phyloP scores from a whole-genome alignment of 1,140 invertebrate species.

The Meteorus sp. region DNA sequence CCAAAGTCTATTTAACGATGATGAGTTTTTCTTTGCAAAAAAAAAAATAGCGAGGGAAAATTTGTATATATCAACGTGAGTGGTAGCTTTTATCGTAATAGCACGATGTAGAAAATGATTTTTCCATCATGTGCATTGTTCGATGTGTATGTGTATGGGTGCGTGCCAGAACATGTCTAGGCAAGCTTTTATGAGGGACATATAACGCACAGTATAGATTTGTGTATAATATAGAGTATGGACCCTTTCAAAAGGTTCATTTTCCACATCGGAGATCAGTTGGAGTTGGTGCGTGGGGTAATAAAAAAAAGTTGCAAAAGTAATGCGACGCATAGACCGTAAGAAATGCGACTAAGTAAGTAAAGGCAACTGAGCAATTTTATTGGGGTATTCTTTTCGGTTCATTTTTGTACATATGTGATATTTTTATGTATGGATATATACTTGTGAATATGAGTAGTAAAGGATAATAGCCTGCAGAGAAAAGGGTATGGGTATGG shows the following conservation, averaged over 20 bases:
- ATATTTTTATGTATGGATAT: too few relatives aligned
- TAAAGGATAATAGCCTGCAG: neutral
- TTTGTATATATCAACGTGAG: neutral
- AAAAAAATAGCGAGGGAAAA: too few relatives aligned
- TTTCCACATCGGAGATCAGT: slow-evolving; percentile 27
- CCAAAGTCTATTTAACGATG: too few relatives aligned
- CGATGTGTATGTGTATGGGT: neutral
- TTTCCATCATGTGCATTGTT: neutral
- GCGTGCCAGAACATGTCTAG: neutral
- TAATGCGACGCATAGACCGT: slow-evolving; percentile 10
- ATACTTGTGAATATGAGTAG: too few relatives aligned
- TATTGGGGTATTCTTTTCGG: slow-evolving; percentile 14
- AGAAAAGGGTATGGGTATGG: slow-evolving; percentile 13
- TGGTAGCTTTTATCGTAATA: neutral
- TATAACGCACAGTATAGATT: neutral
- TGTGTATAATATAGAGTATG: neutral
- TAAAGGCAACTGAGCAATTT: slow-evolving; percentile 5
- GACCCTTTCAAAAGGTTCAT: slow-evolving; percentile 12
- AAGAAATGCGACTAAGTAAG: slow-evolving; percentile 15
- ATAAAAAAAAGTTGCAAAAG: neutral
- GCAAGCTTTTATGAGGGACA: neutral
- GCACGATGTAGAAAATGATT: slow-evolving; percentile 4
- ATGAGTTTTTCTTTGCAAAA: too few relatives aligned
- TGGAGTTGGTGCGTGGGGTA: slow-evolving; percentile 3
- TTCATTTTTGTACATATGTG: too few relatives aligned